phyloP scores from a whole-genome alignment of 2,888 invertebrate genomes.

The Dione vanillae region DNA sequence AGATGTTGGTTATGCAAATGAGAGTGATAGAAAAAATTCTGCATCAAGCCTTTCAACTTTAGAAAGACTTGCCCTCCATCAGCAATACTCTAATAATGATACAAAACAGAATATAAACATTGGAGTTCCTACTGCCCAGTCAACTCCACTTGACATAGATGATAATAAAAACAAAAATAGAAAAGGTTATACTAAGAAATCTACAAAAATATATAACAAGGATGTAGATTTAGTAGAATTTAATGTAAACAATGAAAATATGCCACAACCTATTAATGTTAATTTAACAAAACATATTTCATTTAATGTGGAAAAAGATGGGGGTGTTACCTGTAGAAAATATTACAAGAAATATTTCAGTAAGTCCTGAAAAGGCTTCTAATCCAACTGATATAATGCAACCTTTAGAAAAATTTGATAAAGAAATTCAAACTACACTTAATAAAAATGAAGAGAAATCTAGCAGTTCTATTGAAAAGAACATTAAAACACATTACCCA shows the following conservation, averaged over 20 bases:
- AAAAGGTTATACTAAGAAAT: slow-evolving; percentile 64
- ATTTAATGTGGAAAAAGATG: slow-evolving; percentile 76
- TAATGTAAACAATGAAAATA: slow-evolving; percentile 60
- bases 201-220: slow-evolving; percentile 69
- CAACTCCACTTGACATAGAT: slow-evolving; percentile 76
- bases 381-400: slow-evolving; percentile 51
- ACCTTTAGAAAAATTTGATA: slow-evolving; percentile 59
- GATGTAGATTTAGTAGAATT: slow-evolving; percentile 72
- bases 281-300: slow-evolving; percentile 79
- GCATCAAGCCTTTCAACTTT: slow-evolving; percentile 84
- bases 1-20: slow-evolving; percentile 91
- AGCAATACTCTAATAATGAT: slow-evolving; percentile 76
- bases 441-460: slow-evolving; percentile 53
- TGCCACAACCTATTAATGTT: slow-evolving; percentile 68
- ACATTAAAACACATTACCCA: slow-evolving; percentile 58
- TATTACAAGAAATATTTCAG: slow-evolving; percentile 59
- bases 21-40: slow-evolving; percentile 79
- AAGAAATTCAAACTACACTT: slow-evolving; percentile 73
- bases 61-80: slow-evolving; percentile 85
- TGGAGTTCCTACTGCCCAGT: slow-evolving; percentile 81
- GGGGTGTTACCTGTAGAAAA: slow-evolving; percentile 65
- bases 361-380: slow-evolving; percentile 61
- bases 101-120: slow-evolving; percentile 60
- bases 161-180: slow-evolving; percentile 62
- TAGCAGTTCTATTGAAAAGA: slow-evolving; percentile 45